phyloP scores from a whole-genome alignment of 2,797 vertebrate genomes.

The Pyrocephalus nanus region DNA sequence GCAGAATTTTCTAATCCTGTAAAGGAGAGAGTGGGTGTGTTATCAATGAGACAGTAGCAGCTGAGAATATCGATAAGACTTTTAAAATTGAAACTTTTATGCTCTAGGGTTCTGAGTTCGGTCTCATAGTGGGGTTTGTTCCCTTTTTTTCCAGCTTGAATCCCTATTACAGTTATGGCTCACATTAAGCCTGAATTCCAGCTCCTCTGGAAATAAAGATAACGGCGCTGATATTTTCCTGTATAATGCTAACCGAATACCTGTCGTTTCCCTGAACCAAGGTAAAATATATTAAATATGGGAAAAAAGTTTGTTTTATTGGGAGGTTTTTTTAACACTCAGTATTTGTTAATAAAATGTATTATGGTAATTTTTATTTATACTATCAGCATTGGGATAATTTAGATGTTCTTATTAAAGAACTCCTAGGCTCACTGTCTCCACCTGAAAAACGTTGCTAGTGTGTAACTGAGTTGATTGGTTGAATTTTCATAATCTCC shows the following conservation, averaged over 20 bases:
- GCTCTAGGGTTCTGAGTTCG: background rate
- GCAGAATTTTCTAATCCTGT: background rate
- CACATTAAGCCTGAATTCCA: conserved; percentile 96
- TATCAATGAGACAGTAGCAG: background rate
- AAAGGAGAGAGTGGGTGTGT: background rate
- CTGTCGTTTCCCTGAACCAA: conserved; percentile 95
- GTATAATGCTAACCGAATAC: conserved; percentile 93
- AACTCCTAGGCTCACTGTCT: background rate
- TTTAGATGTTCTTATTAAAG: background rate
- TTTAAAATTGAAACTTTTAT: background rate
- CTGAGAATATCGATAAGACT: background rate
- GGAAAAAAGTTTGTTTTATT: background rate
- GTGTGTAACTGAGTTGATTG: background rate
- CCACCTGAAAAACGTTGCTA: background rate
- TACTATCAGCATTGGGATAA: background rate
- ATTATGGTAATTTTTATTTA: background rate
- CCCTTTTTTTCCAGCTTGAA: conserved; percentile 83
- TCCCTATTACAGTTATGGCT: conserved; percentile 97
- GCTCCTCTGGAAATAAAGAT: conserved; percentile 87
- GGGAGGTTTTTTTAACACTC: background rate
- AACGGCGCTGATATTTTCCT: conserved; percentile 92
- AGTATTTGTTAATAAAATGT: background rate
- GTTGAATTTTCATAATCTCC: background rate
- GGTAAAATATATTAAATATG: conserved; percentile 76
- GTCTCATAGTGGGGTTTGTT: background rate